Evolutionary conservation across 2,888 invertebrate genomes (phyloP), one percentile per base, ranked within the genome.

Genomic region (Habrosyne pyritoides): DNA sequence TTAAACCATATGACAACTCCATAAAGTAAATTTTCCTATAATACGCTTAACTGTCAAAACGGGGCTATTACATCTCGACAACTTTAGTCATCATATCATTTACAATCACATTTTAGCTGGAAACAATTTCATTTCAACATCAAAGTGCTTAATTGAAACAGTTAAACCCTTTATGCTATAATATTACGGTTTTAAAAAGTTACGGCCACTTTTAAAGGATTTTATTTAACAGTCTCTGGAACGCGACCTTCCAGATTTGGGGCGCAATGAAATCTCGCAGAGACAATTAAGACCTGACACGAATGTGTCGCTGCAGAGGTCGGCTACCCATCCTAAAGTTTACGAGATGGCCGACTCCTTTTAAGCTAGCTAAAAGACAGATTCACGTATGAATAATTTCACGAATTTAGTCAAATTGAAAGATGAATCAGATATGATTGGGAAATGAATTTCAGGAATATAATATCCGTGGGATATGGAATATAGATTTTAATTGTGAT

Each of bases 281-380:
- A 73, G 75, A 83, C 83, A 84, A 84, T 86, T 86, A 84, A 76
- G 74, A 73, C 67, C 68, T 69, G 75, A 74, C 74, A 69, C 74
- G 69, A 79, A 80, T 77, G 78, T 79, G 71, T 65, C 64, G 65
- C 56, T 61, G 65, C 66, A 57, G 62, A 65, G 59, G 62, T 51
- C 30, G 42, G 67, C 55, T 63, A 62, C 53, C 63, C 60, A 53
- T 61, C 61, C 63, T 66, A 63, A 58, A 66, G 60, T 75, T 77
- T 69, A 77, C 64, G 69, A 71, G 71, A 62, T 68, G 59, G 58
- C 57, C 66, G 59, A 63, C 74, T 75, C 71, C 67, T 71, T 71
- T 68, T 62, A 61, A 67, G 61, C 42, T 18, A 42, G 18, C 14
- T 42, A 18, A 28, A 50, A 50, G 6, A n/a, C 10, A 22, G 8